Evolutionary conservation across 2,888 invertebrate species (phyloP).

Genomic region (Aphidius colemani): DNA sequence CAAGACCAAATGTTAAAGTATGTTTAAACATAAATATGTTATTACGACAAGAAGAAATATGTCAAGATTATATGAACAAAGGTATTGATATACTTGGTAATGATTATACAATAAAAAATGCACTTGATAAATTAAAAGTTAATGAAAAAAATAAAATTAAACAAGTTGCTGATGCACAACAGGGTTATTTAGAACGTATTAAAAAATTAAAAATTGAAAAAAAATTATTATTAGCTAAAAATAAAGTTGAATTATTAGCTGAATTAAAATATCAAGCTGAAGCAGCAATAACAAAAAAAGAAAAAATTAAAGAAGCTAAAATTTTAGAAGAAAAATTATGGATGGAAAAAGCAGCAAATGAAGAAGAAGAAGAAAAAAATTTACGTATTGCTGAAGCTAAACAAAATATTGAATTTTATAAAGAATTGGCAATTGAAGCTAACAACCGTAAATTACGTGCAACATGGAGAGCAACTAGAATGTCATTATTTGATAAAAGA

Average conservation of each 20-base stretch:
- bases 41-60: constrained; percentile 61
- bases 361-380: constrained; percentile 44
- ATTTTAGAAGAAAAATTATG: constrained; percentile 45
- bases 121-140: constrained; percentile 46
- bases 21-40: constrained; percentile 63
- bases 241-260: constrained; percentile 46
- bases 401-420: constrained; percentile 69
- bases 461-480: constrained; percentile 65
- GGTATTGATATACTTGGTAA: constrained; percentile 56
- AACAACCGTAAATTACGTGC: constrained; percentile 65
- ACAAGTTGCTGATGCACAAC: constrained; percentile 46
- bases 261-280: constrained; percentile 50
- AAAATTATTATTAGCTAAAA: constrained; percentile 37
- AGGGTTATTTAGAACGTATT: constrained; percentile 43
- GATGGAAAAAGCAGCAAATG: constrained; percentile 36
- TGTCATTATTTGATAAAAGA: constrained; percentile 50
- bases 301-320: constrained; percentile 43
- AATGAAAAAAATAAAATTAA: constrained; percentile 44
- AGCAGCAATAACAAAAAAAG: constrained; percentile 43
- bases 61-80: constrained; percentile 63
- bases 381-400: constrained; percentile 44
- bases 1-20: constrained; percentile 64
- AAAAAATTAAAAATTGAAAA: constrained; percentile 45
- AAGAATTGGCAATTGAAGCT: constrained; percentile 67
- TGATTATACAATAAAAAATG: constrained; percentile 44